phyloP scores from a whole-genome alignment of 2,888 invertebrate genomes.

The Ethmia dodecea region DNA sequence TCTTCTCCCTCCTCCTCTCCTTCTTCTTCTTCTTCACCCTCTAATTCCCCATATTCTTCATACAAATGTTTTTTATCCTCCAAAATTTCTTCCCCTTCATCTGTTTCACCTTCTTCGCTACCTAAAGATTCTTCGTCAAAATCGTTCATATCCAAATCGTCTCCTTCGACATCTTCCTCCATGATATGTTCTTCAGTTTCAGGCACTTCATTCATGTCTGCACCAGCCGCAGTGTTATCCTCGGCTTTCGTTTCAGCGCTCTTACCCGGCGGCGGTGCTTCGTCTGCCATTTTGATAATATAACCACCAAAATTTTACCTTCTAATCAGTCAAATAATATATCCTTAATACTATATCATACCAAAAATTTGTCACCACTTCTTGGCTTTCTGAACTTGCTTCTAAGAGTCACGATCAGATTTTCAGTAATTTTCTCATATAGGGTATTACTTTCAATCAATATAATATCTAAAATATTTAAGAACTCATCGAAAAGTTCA shows the following conservation, averaged over 20 bases:
- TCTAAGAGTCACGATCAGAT: constrained; percentile 46
- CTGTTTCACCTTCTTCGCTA: constrained; percentile 21
- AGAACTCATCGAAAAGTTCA: constrained; percentile 44
- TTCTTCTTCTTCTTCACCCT: constrained; percentile 28
- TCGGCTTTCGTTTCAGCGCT: no score
- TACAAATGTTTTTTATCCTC: constrained; percentile 18
- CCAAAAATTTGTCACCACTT: constrained; percentile 48
- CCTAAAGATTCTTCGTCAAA: constrained; percentile 15
- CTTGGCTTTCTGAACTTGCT: constrained; percentile 42
- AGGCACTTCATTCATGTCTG: not conserved
- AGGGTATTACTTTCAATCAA: constrained; percentile 43
- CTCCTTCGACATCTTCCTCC: constrained; percentile 6
- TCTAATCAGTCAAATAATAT: constrained; percentile 1
- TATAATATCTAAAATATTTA: constrained; percentile 48
- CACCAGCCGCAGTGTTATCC: not conserved
- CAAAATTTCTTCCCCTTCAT: constrained; percentile 21
- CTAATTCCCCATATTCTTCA: constrained; percentile 25
- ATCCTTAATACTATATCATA: constrained; percentile 30
- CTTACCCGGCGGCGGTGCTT: not conserved
- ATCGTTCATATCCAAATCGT: not conserved
- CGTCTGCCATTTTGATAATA: constrained; percentile 1
- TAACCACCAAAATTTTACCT: constrained; percentile 20
- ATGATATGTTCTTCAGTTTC: constrained; percentile 19
- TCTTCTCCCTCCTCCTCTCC: constrained; percentile 26
- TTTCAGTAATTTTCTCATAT: constrained; percentile 58